Evolutionary conservation across 2,888 invertebrate genomes (phyloP), one percentile per base, ranked within the genome.

Genomic region (Chalcosyrphus nemorum): DNA sequence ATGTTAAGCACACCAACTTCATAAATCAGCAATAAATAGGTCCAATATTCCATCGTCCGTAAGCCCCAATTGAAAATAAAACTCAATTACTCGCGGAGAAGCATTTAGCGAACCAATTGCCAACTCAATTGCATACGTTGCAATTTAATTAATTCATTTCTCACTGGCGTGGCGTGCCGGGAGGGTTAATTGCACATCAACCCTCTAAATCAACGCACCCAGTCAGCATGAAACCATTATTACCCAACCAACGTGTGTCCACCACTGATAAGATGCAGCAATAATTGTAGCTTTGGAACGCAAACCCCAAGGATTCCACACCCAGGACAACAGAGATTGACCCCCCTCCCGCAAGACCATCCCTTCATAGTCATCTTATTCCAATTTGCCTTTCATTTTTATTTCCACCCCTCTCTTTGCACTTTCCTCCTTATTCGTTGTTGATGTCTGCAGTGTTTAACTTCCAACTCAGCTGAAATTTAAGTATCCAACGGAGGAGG

Each of bases 251-350:
- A 50, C 24, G 65, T 17, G 32, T 43, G 19, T 57, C 76, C 54
- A 50, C 11, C 68, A 7, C 76, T 68, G 68, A 77, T 77, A 77
- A 75, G 65, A 57, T 65, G 75, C 66, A 75, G 57, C 75, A 75
- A 66, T 75, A 57, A 75, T 56, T 63, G 57, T 57, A 54, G 57
- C 29, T 50, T 50, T 56, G 27, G 38, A 27, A 19, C 3, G 5
- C 56, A 29, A 77, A 52, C 15, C 50, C 6, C 9, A 4, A 2
- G 29, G 7, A 29, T 29, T 29, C 29, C 7, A 4, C 29, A 29
- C 29, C 29, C 29, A 6, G 29, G 29, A 29, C 29, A 29, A 29
- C 7, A 32, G 45, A 29, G 38, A 54, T 45, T 19, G 56, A 65
- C 47, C 4, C 13, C 3, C 41, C 11, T 15, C 52, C n/a, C 21